Conservation (phyloP, 2,797 vertebrate genomes). For the Clarias laeviceps region DNA sequence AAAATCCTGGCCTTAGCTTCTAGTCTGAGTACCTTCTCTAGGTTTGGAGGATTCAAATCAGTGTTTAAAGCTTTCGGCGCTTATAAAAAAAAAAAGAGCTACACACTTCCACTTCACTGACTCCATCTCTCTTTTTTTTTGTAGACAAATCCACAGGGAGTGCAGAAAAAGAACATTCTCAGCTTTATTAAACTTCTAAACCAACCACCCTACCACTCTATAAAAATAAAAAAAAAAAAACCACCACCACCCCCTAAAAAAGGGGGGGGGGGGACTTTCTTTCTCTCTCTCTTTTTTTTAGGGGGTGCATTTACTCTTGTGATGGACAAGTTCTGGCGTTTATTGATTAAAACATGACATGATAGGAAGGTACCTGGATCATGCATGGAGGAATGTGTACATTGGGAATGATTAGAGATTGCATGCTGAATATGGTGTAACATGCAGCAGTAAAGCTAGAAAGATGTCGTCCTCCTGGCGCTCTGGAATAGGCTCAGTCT, state of each 20-base stretch:
- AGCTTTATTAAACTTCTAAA: neutral
- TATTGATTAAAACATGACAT: neutral
- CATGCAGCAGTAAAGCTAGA: neutral
- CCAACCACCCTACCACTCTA: no score
- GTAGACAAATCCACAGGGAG: neutral
- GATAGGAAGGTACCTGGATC: neutral
- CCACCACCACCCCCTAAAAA: no score
- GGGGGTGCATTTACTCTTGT: slow-evolving; percentile 32
- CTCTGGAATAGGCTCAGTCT: no score
- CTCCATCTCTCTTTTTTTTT: neutral
- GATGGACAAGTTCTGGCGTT: slow-evolving; percentile 26
- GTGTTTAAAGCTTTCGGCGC: neutral
- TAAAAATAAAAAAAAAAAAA: no score
- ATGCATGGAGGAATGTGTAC: slow-evolving; percentile 23
- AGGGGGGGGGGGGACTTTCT: no score
- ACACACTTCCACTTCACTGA: neutral
- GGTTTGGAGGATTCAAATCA: neutral
- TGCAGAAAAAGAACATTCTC: neutral
- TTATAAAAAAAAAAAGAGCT: neutral
- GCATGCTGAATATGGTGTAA: slow-evolving; percentile 8
- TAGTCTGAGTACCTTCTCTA: neutral
- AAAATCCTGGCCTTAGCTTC: neutral
- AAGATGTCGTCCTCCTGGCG: neutral
- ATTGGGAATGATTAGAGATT: neutral
- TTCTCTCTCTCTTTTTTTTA: slow-evolving; percentile 16